Evolutionary conservation across 2,113 vertebrate species (phyloP).

Genomic region (Hippocampus barbouri): DNA sequence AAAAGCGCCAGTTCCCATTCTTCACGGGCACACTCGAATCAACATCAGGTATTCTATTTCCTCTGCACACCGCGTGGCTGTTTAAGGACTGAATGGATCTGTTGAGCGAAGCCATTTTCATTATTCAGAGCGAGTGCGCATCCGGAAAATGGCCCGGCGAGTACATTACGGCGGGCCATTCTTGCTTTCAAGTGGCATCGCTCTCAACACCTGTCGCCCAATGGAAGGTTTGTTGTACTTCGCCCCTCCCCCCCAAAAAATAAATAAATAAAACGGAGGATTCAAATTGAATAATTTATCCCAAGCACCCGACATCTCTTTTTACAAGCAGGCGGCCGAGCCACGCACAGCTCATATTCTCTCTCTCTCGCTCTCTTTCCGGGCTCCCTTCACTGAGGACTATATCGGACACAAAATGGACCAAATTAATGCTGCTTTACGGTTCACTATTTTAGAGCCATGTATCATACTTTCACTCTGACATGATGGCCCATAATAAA

Average conservation of each 20-base stretch:
- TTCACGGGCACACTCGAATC: slow-evolving; percentile 42
- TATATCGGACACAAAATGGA: slow-evolving; percentile 30
- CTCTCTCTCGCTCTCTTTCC: neutral
- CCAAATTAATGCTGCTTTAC: slow-evolving; percentile 48
- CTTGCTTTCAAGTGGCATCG: slow-evolving; percentile 47
- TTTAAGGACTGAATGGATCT: slow-evolving; percentile 43
- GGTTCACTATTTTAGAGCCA: slow-evolving; percentile 38
- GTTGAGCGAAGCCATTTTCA: slow-evolving; percentile 45
- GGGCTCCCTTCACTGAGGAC: neutral
- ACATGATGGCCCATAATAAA: slow-evolving; percentile 49
- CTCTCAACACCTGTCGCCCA: slow-evolving; percentile 42
- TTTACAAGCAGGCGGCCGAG: slow-evolving; percentile 31
- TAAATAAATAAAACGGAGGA: slow-evolving; percentile 27
- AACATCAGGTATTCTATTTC: slow-evolving; percentile 25
- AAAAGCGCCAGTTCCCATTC: slow-evolving; percentile 19
- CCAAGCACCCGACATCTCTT: slow-evolving; percentile 52
- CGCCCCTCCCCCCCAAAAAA: slow-evolving; percentile 12
- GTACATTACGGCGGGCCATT: slow-evolving; percentile 42
- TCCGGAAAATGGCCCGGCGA: slow-evolving; percentile 43
- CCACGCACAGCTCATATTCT: neutral
- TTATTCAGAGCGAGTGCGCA: slow-evolving; percentile 56
- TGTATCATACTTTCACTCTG: slow-evolving; percentile 47
- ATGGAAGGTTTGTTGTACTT: slow-evolving; percentile 51
- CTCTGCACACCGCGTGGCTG: slow-evolving; percentile 23
- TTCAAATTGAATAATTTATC: slow-evolving; percentile 69